These are phyloP conservation scores for Pterostichus niger DNA, from an alignment of 2,888 invertebrate species.

Conservation along the genomic window DNA sequence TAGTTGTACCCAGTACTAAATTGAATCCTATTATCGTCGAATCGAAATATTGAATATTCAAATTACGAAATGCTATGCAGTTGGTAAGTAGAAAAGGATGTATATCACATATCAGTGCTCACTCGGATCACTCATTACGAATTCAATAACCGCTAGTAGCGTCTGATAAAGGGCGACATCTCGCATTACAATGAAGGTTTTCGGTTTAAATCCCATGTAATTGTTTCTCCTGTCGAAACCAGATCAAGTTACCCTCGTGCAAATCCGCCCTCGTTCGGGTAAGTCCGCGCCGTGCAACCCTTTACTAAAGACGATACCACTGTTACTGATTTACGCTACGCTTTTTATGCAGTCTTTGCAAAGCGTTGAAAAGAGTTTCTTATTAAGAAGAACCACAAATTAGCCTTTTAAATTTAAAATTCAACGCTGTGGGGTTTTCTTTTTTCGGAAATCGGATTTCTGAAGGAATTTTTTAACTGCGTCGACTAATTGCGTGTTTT, in stretches of 20 bases:
- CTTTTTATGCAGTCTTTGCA: constrained; percentile 26
- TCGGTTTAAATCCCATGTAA: constrained; percentile 75
- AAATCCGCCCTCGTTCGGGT: constrained; percentile 1
- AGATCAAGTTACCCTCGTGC: constrained; percentile 55
- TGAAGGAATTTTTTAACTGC: constrained; percentile 36
- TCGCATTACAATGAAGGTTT: constrained; percentile 75
- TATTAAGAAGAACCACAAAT: constrained; percentile 58
- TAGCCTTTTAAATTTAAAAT: constrained; percentile 60
- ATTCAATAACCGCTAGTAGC: constrained; percentile 19
- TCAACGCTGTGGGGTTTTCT: constrained; percentile 49
- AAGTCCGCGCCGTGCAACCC: constrained; percentile 11
- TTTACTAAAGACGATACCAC: neutral
- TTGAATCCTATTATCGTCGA: neutral
- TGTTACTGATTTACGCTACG: constrained; percentile 10
- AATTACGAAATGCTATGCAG: neutral
- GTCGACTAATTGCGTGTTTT: constrained; percentile 45
- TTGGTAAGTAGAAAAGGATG: neutral
- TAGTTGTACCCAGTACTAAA: too few species aligned
- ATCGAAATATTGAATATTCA: neutral
- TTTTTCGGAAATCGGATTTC: constrained; percentile 64
- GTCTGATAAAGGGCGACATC: constrained; percentile 58
- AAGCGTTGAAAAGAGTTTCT: constrained; percentile 50
- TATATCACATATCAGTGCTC: constrained; percentile 10
- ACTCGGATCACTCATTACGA: neutral
- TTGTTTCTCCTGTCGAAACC: constrained; percentile 70